Conservation (phyloP, 2,888 invertebrate species). For the Cantharis rustica region DNA sequence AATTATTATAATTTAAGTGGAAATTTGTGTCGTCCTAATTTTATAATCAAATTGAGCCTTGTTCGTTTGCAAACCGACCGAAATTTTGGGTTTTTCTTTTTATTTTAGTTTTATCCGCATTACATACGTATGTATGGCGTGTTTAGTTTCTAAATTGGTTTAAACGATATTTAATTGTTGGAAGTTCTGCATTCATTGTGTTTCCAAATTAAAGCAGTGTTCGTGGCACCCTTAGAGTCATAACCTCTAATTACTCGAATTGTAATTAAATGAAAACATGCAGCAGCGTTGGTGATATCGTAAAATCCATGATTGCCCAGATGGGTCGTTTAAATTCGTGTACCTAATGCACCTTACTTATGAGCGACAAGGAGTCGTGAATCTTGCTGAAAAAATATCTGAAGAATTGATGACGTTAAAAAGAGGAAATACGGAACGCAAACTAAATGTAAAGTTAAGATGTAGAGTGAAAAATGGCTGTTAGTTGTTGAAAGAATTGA, state of each 20-base stretch:
- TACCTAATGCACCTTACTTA: neutral
- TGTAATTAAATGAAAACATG: constrained; percentile 19
- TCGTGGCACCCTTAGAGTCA: constrained; percentile 9
- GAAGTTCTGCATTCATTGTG: constrained; percentile 9
- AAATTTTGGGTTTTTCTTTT: neutral
- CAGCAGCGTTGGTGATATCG: neutral
- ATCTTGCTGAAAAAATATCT: neutral
- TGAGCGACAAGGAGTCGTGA: neutral
- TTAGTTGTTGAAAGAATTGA: neutral
- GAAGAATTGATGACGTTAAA: neutral
- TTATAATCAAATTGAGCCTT: neutral
- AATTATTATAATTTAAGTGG: neutral
- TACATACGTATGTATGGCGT: neutral
- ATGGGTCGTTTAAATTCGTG: neutral
- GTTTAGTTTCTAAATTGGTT: neutral
- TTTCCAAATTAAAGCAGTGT: constrained; percentile 17
- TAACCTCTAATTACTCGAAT: constrained; percentile 16
- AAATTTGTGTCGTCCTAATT: neutral
- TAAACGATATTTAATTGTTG: constrained; percentile 16
- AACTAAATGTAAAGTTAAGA: neutral
- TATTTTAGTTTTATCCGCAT: neutral
- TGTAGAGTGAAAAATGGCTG: neutral
- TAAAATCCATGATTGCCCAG: neutral
- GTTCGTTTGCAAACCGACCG: neutral
- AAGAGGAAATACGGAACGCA: neutral